A percentile compares a stretch with the other conserved stretches of the same genome.
phyloP scores from a whole-genome alignment of 1,140 invertebrate genomes.

The Pseudomyrmex concolor region DNA sequence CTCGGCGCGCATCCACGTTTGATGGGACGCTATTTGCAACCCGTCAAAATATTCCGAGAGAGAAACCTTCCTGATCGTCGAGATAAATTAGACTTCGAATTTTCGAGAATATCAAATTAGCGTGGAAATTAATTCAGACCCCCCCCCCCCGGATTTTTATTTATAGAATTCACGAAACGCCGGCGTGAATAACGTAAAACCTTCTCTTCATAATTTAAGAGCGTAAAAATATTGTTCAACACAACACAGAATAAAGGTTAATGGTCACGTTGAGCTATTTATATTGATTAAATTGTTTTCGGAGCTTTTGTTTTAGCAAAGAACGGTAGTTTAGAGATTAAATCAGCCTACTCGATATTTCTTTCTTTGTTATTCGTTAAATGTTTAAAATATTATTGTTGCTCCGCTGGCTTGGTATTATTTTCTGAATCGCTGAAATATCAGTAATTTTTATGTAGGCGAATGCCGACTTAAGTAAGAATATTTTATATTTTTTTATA shows the following conservation, averaged over 20 bases:
- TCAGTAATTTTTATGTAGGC: no score
- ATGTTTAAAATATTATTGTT: not conserved
- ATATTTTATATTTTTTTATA: no score
- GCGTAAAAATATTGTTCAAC: no score
- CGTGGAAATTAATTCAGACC: slow-evolving; percentile 7
- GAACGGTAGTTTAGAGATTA: not conserved
- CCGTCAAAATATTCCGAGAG: slow-evolving; percentile 19
- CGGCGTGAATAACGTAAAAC: not conserved
- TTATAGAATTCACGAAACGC: not conserved
- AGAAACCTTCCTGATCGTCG: not conserved
- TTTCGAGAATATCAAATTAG: slow-evolving; percentile 25
- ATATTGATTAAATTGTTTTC: not conserved
- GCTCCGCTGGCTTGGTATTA: not conserved
- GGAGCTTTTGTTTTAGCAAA: not conserved
- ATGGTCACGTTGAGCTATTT: no score
- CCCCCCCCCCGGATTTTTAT: slow-evolving; percentile 4
- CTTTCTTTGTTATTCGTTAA: slow-evolving; percentile 25
- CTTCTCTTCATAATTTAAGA: not conserved
- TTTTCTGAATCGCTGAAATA: no score
- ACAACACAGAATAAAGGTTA: no score
- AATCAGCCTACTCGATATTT: not conserved
- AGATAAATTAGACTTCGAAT: slow-evolving; percentile 27
- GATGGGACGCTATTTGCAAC: slow-evolving; percentile 6
- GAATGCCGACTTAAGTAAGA: no score
- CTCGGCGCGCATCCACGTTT: slow-evolving; percentile 8